phyloP scores from a whole-genome alignment of 1,140 invertebrate species.

The Zaprionus kolodkinae region DNA sequence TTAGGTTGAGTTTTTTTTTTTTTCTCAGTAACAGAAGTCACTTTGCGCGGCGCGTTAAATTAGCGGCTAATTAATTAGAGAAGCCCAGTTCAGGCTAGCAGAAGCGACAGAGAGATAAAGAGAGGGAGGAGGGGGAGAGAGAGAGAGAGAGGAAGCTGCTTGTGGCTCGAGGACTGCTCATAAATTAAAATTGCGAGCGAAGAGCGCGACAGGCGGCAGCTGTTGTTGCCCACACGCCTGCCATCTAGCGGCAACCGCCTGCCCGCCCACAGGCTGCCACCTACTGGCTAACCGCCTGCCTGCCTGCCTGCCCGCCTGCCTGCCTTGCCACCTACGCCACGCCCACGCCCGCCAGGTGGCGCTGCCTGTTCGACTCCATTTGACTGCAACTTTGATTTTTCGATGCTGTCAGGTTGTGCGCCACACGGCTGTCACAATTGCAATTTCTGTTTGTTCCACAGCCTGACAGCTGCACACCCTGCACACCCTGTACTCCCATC shows the following conservation, averaged over 20 bases:
- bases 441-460: conserved; percentile 54
- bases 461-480: conserved; percentile 34
- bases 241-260: neutral
- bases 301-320: neutral
- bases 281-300: neutral
- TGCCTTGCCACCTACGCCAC: too few relatives aligned
- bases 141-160: neutral
- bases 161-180: conserved; percentile 44
- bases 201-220: conserved; percentile 16
- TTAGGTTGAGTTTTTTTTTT: conserved; percentile 36
- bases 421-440: conserved; percentile 30
- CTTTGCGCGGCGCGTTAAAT: conserved; percentile 64
- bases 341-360: conserved; percentile 10
- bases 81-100: conserved; percentile 36
- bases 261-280: neutral
- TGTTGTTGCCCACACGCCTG: neutral
- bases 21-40: conserved; percentile 32
- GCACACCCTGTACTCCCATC: too few relatives aligned
- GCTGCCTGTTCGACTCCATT: conserved; percentile 19
- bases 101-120: neutral
- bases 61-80: conserved; percentile 79
- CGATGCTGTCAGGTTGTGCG: conserved; percentile 28
- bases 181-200: conserved; percentile 46
- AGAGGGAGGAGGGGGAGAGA: neutral
- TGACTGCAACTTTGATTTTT: conserved; percentile 44